Percentiles rank a stretch among this genome's conserved stretches.
Evolutionary conservation across 2,888 invertebrate species (phyloP).

Genomic region (Abscondita cerata): DNA sequence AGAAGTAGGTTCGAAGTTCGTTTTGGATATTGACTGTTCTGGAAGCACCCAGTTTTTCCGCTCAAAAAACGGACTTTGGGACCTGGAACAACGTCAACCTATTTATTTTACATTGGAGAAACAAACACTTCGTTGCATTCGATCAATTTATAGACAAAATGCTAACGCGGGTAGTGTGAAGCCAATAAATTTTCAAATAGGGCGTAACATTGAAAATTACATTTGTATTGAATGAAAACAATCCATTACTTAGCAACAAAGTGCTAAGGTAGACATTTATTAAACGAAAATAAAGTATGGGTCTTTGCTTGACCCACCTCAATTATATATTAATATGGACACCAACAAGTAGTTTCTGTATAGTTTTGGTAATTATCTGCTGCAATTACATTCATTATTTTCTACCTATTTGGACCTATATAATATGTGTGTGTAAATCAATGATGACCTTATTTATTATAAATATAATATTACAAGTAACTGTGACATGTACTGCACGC

Average conservation of each 20-base stretch:
- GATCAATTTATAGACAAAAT: not conserved
- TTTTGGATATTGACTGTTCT: not conserved
- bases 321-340: no score
- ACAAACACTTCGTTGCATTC: not conserved
- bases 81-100: constrained; percentile 2
- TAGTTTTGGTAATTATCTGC: no score
- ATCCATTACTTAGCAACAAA: constrained; percentile 8
- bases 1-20: not conserved
- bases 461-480: no score
- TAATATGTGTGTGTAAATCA: no score
- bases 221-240: constrained; percentile 5
- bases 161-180: not conserved
- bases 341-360: no score
- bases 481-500: no score
- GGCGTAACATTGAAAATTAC: not conserved
- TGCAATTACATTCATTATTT: no score
- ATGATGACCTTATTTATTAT: no score
- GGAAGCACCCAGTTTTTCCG: constrained; percentile 1
- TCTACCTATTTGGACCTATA: no score
- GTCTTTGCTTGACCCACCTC: no score
- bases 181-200: not conserved
- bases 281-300: not conserved
- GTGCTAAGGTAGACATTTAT: not conserved
- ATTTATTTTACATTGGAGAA: not conserved
- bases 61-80: not conserved